A percentile compares a stretch with the other conserved stretches of the same genome.
These are phyloP conservation scores for Brachyptera risi DNA, from an alignment of 2,888 invertebrate genomes.

Conservation along the genomic window DNA sequence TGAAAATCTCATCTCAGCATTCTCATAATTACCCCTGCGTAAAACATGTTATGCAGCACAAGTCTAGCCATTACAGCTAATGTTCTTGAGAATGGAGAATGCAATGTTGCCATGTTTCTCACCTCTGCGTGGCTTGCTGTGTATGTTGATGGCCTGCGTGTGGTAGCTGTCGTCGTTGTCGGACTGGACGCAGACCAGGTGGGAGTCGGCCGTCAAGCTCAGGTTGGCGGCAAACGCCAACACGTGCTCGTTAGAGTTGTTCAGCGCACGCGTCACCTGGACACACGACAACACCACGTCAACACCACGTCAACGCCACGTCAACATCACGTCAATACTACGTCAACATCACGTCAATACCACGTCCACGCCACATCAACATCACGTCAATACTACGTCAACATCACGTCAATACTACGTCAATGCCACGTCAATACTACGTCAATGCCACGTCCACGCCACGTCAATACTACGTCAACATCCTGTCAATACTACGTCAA, in stretches of 20 bases:
- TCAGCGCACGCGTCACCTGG: conserved; percentile 68
- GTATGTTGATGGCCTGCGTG: conserved; percentile 83
- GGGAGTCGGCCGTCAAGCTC: conserved; percentile 74
- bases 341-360: not conserved
- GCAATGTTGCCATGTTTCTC: conserved; percentile 24
- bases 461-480: conserved; percentile 19
- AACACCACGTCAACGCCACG: not conserved
- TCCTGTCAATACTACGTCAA: not conserved
- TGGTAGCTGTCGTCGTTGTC: conserved; percentile 69
- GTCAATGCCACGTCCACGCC: too few species aligned
- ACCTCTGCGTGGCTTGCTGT: conserved; percentile 75
- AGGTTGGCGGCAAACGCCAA: conserved; percentile 79
- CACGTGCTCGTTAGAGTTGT: conserved; percentile 78
- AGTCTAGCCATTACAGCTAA: too few species aligned
- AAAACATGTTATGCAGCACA: too few species aligned
- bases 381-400: not conserved
- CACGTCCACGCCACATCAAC: not conserved
- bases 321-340: not conserved
- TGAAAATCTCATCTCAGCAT: too few species aligned
- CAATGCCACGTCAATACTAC: not conserved
- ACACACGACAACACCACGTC: conserved; percentile 24
- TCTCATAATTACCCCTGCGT: too few species aligned
- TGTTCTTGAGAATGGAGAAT: too few species aligned
- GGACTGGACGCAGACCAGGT: conserved; percentile 81
- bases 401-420: not conserved